Conservation (phyloP, 2,113 vertebrate genomes). For the Perca flavescens region DNA sequence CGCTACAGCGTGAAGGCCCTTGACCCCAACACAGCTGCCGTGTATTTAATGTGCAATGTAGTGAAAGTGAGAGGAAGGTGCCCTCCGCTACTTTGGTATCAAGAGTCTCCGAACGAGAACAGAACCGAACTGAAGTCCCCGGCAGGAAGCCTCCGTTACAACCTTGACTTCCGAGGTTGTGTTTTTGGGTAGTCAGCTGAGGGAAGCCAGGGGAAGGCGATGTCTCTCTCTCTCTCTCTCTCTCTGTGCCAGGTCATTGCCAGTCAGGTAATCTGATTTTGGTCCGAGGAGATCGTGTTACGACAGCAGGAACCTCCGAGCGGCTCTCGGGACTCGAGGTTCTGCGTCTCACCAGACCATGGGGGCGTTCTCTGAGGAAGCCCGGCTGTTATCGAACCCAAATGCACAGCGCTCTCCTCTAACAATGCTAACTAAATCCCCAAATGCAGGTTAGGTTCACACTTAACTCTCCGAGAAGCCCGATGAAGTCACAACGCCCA, state of each 20-base stretch:
- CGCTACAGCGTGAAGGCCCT: slow-evolving; percentile 54
- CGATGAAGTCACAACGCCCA: slow-evolving; percentile 43
- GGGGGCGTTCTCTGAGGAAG: slow-evolving; percentile 73
- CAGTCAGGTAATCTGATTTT: slow-evolving; percentile 55
- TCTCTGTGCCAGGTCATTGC: slow-evolving; percentile 55
- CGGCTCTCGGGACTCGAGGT: slow-evolving; percentile 54
- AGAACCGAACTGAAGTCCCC: slow-evolving; percentile 57
- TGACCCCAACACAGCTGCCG: slow-evolving; percentile 68
- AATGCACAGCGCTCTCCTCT: slow-evolving; percentile 44
- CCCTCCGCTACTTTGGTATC: slow-evolving; percentile 46
- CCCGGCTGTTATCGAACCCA: slow-evolving; percentile 70
- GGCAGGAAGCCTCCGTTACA: slow-evolving; percentile 71
- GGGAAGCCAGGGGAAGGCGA: slow-evolving; percentile 57
- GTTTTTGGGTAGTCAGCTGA: slow-evolving; percentile 67
- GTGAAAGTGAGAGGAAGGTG: slow-evolving; percentile 74
- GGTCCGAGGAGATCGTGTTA: slow-evolving; percentile 65
- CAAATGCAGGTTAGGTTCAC: slow-evolving; percentile 68
- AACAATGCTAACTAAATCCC: slow-evolving; percentile 72
- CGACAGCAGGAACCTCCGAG: slow-evolving; percentile 59
- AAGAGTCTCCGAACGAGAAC: slow-evolving; percentile 52
- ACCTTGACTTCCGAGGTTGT: slow-evolving; percentile 54
- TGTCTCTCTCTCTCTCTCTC: neutral
- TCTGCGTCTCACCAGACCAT: slow-evolving; percentile 65
- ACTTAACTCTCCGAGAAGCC: slow-evolving; percentile 48
- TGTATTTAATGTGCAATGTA: slow-evolving; percentile 33